phyloP scores from a whole-genome alignment of 2,888 invertebrate genomes.

The Pyrrhosoma nymphula region DNA sequence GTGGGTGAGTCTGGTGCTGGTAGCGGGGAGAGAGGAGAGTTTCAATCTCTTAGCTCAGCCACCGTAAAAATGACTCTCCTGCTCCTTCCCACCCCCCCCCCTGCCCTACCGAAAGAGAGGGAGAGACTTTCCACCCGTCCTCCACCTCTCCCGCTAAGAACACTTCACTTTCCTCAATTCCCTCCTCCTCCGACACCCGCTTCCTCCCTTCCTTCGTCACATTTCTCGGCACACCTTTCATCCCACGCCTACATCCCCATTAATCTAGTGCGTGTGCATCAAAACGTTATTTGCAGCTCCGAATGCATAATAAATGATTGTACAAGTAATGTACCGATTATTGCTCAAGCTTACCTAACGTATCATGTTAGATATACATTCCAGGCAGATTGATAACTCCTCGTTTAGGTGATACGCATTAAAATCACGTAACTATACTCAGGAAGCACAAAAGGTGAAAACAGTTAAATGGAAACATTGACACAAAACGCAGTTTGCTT shows the following conservation, averaged over 20 bases:
- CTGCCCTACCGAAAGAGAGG: background rate
- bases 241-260: too few species aligned
- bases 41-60: conserved; percentile 65
- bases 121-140: background rate
- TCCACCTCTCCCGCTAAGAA: background rate
- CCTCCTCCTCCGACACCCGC: background rate
- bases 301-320: background rate
- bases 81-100: background rate
- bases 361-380: too few species aligned
- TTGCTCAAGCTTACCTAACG: too few species aligned
- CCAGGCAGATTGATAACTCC: too few species aligned
- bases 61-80: conserved; percentile 65
- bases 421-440: too few species aligned
- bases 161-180: conserved; percentile 28
- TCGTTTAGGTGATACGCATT: too few species aligned
- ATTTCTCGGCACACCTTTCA: background rate
- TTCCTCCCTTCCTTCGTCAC: background rate
- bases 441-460: too few species aligned
- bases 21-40: background rate
- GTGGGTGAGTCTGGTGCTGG: background rate
- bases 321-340: too few species aligned
- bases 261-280: too few species aligned
- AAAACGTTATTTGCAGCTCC: background rate
- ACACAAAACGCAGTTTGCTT: too few species aligned
- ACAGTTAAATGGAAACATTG: too few species aligned